Evolutionary conservation across 2,113 vertebrate genomes (phyloP).

Genomic region (Heliornis fulica): DNA sequence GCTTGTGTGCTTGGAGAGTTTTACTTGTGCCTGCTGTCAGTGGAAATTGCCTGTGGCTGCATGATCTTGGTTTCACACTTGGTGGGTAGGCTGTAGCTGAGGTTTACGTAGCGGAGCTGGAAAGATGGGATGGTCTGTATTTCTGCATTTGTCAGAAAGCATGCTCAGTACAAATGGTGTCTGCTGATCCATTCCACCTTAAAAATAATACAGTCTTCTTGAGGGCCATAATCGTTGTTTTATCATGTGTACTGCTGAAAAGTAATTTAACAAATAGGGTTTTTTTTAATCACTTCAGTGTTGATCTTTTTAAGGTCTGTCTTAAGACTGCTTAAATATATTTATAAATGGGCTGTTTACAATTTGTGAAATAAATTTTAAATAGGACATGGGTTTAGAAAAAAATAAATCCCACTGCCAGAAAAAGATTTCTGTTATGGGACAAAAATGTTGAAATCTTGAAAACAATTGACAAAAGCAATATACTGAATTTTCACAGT

Average conservation of each 20-base stretch:
- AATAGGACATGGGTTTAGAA: background rate
- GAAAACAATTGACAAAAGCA: background rate
- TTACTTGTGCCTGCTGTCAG: slow-evolving; percentile 55
- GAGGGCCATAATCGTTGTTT: background rate
- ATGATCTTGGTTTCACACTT: slow-evolving; percentile 44
- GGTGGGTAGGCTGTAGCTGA: background rate
- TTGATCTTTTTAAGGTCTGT: background rate
- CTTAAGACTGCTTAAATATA: background rate
- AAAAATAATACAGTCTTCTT: slow-evolving; percentile 9
- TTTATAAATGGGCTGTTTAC: background rate
- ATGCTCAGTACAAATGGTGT: background rate
- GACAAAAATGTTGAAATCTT: background rate
- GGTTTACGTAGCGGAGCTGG: background rate
- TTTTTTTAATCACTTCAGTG: background rate
- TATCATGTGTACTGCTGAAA: background rate
- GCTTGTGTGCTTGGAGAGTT: slow-evolving; percentile 8
- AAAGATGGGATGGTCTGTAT: background rate
- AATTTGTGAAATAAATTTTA: background rate
- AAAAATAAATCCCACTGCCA: background rate
- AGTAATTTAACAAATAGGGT: background rate
- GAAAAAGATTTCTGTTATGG: background rate
- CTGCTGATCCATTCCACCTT: background rate
- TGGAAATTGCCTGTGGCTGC: slow-evolving; percentile 52
- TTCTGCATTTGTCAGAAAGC: background rate
- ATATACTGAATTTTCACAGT: background rate